Percentiles rank a stretch among this genome's conserved stretches.
phyloP scores from a whole-genome alignment of 2,113 vertebrate genomes.

The Corynorhinus townsendii region DNA sequence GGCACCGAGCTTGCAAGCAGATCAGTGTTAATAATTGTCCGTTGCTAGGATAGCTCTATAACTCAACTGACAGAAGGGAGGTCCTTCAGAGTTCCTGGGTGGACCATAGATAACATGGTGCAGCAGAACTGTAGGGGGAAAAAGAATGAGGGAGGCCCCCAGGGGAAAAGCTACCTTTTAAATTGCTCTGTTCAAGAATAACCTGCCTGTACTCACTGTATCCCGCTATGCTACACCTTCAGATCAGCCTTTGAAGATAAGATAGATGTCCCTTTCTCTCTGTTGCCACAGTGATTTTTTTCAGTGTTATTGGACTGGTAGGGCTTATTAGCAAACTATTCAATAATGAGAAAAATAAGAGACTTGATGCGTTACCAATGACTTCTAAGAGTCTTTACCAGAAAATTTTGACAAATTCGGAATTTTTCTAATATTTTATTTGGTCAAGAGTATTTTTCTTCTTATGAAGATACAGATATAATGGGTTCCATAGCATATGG shows the following conservation, averaged over 20 bases:
- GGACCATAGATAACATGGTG: slow-evolving; percentile 55
- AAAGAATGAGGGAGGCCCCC: background rate
- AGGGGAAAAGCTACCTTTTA: slow-evolving; percentile 28
- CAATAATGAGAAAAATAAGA: background rate
- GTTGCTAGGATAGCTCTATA: slow-evolving; percentile 60
- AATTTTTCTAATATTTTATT: background rate
- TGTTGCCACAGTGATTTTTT: background rate
- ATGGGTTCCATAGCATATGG: background rate
- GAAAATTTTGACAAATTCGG: background rate
- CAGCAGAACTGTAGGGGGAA: slow-evolving; percentile 12
- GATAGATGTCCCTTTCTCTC: background rate
- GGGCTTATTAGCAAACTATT: background rate
- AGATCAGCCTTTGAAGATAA: background rate
- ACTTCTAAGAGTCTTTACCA: background rate
- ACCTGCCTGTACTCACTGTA: background rate
- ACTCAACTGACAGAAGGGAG: slow-evolving; percentile 52
- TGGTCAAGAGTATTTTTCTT: background rate
- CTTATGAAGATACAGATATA: background rate
- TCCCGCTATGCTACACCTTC: background rate
- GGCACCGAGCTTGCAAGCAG: background rate
- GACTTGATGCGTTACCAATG: background rate
- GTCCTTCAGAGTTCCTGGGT: slow-evolving; percentile 40
- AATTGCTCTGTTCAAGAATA: background rate
- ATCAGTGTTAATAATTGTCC: slow-evolving; percentile 52
- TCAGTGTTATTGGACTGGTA: background rate